Base-by-base conservation (phyloP, 2,797 vertebrate genomes). In the Xyrichtys novacula region DNA sequence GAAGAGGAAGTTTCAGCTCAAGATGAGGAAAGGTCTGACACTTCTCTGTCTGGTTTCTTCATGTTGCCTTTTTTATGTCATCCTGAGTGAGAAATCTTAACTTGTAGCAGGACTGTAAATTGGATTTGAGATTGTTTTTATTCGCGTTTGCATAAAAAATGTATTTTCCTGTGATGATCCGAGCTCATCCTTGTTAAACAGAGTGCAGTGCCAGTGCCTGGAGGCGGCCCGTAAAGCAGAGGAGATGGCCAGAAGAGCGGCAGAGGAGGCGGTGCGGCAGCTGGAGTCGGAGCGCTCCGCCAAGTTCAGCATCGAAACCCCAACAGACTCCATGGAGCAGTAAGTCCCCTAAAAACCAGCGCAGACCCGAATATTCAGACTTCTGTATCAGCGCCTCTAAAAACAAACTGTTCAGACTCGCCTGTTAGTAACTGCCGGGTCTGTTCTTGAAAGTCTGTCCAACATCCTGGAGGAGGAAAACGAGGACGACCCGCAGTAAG, bases 381-480 rank as follows among this genome's bases (percentile, higher is more conserved):
- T 19, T 26, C 6, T 16, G 6, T 28, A 31, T 10, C 7, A n/a
- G 5, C 20, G 32, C n/a, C n/a, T n/a, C n/a, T n/a, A n/a, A n/a
- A n/a, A n/a, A n/a, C n/a, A n/a, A n/a, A n/a, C n/a, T n/a, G n/a
- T n/a, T 8, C 46, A 17, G 25, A 17, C 23, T 7, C 44, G 8
- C 9, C 3, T 3, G 22, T 14, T 3, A 19, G n/a, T 9, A 44
- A 44, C 22, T 19, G 19, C 74, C 23, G 55, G 82, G 60, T 86
- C 53, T 87, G 54, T 78, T 80, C 66, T 67, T 58, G 52, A 88
- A 87, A 94, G 94, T 61, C 87, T 95, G 34, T 92, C 93, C 26
- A 94, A 94, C 83, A 95, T 95, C 83, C 89, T 79, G 75, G 94
- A 95, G 83, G 94, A 94, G 81, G 92, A 94, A 25, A 91, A 93